These are phyloP conservation scores for Zapus hudsonius DNA, from an alignment of 2,113 vertebrate species.

Conservation along the genomic window DNA sequence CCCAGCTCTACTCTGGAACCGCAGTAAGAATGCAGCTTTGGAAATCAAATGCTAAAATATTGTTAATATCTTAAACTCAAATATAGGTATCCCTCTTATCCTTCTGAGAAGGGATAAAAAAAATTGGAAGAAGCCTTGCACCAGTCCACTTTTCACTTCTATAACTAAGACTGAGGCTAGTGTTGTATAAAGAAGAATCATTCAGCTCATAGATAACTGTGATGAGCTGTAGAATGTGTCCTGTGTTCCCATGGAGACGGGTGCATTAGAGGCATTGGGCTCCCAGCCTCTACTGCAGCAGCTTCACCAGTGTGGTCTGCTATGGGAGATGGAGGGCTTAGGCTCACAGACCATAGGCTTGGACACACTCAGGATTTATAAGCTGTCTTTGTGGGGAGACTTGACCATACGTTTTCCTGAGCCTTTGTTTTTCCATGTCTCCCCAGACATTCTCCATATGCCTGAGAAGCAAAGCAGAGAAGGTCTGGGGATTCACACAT, in stretches of 20 bases:
- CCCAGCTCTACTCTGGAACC: not conserved
- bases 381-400: constrained; percentile 21
- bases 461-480: constrained; percentile 33
- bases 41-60: not conserved
- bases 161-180: not conserved
- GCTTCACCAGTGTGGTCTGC: not conserved
- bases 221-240: fast-evolving
- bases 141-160: not conserved
- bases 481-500: constrained; percentile 34
- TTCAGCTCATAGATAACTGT: not conserved
- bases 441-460: constrained; percentile 49
- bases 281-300: not conserved
- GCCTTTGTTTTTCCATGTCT: constrained; percentile 35
- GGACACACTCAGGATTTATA: not conserved
- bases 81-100: not conserved
- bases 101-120: not conserved
- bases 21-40: not conserved
- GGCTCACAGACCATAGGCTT: fast-evolving
- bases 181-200: not conserved
- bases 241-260: not conserved
- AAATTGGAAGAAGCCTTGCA: not conserved
- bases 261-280: fast-evolving
- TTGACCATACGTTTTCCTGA: constrained; percentile 45
- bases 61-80: not conserved
- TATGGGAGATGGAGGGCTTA: fast-evolving